A percentile compares a stretch with the other conserved stretches of the same genome.
Conservation (phyloP, 2,113 vertebrate species). For the Odontophorus gujanensis region DNA sequence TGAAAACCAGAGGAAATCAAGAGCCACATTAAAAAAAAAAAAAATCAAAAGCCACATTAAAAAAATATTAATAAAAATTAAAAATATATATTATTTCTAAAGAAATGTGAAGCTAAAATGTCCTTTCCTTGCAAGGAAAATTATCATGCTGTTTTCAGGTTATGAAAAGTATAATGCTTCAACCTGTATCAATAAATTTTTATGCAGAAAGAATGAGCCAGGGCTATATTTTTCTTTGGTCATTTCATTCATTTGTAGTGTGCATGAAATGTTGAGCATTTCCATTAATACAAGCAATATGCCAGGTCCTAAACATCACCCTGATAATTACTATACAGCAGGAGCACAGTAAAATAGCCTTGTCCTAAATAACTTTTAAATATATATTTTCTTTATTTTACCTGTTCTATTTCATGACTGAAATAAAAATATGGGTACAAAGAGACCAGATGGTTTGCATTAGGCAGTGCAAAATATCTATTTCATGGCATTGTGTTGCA, state of each 20-base stretch:
- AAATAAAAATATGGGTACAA: background rate
- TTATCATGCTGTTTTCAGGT: background rate
- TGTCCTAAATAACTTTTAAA: background rate
- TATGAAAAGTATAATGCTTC: background rate
- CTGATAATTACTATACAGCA: background rate
- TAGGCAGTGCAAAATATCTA: background rate
- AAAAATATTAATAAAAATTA: background rate
- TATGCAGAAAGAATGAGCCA: background rate
- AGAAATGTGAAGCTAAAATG: background rate
- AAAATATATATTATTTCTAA: background rate
- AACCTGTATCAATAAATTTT: background rate
- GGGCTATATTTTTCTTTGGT: background rate
- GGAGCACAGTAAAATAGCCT: accelerated
- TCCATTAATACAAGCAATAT: background rate
- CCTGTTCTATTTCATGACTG: background rate
- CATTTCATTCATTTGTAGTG: background rate
- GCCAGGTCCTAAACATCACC: background rate
- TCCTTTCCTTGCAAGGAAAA: background rate
- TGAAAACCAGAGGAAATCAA: background rate
- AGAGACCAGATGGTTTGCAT: background rate
- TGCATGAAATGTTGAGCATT: background rate
- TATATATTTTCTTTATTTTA: background rate
- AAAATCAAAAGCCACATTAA: background rate
- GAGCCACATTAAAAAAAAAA: background rate
- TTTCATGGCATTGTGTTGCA: background rate